phyloP scores from a whole-genome alignment of 2,113 vertebrate species.

The Macquaria ambigua region DNA sequence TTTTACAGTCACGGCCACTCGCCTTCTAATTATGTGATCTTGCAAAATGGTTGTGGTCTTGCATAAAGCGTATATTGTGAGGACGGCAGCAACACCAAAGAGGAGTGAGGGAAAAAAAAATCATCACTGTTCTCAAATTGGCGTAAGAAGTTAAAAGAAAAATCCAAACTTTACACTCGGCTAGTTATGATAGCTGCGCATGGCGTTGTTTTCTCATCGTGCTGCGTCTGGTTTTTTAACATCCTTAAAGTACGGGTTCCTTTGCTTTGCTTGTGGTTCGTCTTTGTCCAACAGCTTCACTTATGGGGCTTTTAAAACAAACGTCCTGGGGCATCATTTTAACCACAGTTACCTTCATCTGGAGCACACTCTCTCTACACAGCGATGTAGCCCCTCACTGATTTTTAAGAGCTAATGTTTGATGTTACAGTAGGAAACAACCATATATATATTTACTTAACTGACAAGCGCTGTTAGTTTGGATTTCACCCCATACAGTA shows the following conservation, averaged over 20 bases:
- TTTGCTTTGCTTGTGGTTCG: slow-evolving; percentile 64
- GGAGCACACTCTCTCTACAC: slow-evolving; percentile 18
- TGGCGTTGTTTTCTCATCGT: slow-evolving; percentile 31
- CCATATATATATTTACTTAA: background rate
- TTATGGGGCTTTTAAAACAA: slow-evolving; percentile 64
- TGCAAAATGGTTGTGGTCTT: slow-evolving; percentile 44
- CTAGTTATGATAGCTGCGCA: slow-evolving; percentile 15
- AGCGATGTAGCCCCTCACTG: background rate
- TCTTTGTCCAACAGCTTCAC: slow-evolving; percentile 54
- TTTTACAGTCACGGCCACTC: slow-evolving; percentile 41
- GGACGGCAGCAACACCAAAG: slow-evolving; percentile 8
- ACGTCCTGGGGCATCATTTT: slow-evolving; percentile 35
- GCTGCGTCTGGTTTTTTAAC: slow-evolving; percentile 50
- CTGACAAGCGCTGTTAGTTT: background rate
- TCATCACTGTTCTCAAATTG: slow-evolving; percentile 14
- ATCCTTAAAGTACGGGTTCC: slow-evolving; percentile 53
- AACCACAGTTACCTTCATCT: slow-evolving; percentile 46
- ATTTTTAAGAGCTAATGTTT: background rate
- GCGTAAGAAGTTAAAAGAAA: background rate
- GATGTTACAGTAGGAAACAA: background rate
- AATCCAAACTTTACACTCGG: slow-evolving; percentile 12
- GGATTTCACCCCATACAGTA: background rate
- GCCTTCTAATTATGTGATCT: slow-evolving; percentile 55
- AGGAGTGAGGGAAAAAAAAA: background rate
- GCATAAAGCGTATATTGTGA: slow-evolving; percentile 38